Percentiles rank a stretch among this genome's conserved stretches.
Conservation (phyloP, 2,113 vertebrate species). For the Colossoma macropomum region DNA sequence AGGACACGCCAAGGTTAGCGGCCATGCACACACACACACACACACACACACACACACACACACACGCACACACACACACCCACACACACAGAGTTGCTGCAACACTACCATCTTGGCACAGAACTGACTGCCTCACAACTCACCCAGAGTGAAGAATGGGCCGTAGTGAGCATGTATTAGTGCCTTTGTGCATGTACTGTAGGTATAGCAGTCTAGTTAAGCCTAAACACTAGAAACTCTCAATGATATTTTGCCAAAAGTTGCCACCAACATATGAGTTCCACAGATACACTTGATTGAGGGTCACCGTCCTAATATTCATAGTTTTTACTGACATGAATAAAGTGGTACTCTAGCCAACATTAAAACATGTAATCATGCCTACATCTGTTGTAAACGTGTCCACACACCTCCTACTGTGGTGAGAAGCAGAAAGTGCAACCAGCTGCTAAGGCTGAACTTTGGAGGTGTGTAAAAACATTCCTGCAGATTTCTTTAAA, state of each 20-base stretch:
- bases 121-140: conserved; percentile 83
- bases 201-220: background rate
- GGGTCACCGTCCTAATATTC: no score
- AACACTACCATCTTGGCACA: conserved; percentile 72
- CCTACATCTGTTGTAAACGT: no score
- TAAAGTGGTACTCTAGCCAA: no score
- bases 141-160: conserved; percentile 91
- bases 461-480: no score
- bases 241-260: background rate
- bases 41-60: conserved; percentile 43
- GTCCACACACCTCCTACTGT: no score
- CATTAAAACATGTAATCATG: no score
- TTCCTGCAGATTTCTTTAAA: no score
- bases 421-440: no score
- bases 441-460: no score
- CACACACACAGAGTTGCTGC: conserved; percentile 33
- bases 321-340: no score
- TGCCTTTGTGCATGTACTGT: conserved; percentile 10
- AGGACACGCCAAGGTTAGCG: conserved; percentile 99
- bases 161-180: conserved; percentile 71
- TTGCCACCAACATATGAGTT: no score
- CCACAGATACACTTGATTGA: no score
- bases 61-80: conserved; percentile 50
- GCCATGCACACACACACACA: conserved; percentile 86
- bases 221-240: background rate